phyloP scores from a whole-genome alignment of 2,797 vertebrate genomes.

The Schizopygopsis pylzovi region DNA sequence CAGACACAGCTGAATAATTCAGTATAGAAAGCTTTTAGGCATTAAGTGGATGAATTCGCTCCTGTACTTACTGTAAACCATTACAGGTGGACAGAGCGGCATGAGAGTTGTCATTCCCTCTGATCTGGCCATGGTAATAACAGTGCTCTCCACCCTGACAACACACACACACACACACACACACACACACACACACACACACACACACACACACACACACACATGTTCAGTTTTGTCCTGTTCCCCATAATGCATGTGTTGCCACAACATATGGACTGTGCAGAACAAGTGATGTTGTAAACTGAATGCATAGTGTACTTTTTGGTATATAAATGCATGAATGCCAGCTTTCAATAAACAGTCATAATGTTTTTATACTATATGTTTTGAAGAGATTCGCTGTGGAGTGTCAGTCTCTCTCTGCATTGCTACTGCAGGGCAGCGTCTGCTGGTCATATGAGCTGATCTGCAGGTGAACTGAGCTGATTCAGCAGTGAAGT shows the following conservation, averaged over 20 bases:
- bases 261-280: background rate
- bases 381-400: background rate
- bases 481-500: conserved; percentile 79
- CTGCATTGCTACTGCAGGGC: conserved; percentile 78
- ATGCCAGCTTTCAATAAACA: background rate
- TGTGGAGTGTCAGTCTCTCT: background rate
- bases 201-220: conserved; percentile 57
- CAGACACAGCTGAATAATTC: conserved; percentile 28
- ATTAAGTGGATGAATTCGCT: conserved; percentile 49
- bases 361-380: background rate
- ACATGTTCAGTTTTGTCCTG: conserved; percentile 7
- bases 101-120: conserved; percentile 85
- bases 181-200: conserved; percentile 55
- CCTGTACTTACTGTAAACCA: conserved; percentile 92
- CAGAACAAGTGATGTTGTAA: background rate
- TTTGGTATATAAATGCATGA: background rate
- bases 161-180: conserved; percentile 58
- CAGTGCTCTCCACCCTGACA: conserved; percentile 96
- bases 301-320: background rate
- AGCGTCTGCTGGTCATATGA: conserved; percentile 72
- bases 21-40: conserved; percentile 58
- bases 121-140: conserved; percentile 95
- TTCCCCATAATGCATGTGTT: background rate
- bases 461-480: conserved; percentile 72
- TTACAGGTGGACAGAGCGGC: conserved; percentile 96